Evolutionary conservation across 2,113 vertebrate species (phyloP).

Genomic region (Orthonyx spaldingii): DNA sequence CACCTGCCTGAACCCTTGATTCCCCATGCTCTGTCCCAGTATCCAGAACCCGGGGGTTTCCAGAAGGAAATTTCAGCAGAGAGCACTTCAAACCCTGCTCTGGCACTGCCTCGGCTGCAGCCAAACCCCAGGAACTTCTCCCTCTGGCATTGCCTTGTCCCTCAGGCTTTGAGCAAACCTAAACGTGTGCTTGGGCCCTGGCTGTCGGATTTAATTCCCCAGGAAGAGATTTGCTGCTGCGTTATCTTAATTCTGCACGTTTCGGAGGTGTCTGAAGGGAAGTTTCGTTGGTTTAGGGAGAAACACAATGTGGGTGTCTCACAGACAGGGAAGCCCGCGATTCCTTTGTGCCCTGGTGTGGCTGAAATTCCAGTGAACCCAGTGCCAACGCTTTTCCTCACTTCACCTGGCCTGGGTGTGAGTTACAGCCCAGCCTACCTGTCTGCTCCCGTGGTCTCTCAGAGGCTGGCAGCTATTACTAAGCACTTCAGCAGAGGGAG

Average conservation of each 20-base stretch:
- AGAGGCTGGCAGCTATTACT: neutral
- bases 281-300: neutral
- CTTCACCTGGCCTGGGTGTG: rapidly evolving
- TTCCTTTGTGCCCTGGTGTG: neutral
- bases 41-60: neutral
- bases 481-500: neutral
- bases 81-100: neutral
- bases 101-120: neutral
- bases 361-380: neutral
- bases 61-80: neutral
- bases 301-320: rapidly evolving
- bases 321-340: rapidly evolving
- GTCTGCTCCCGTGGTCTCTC: too few relatives aligned
- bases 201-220: neutral
- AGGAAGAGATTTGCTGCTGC: neutral
- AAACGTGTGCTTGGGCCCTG: rapidly evolving
- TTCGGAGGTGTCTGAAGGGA: neutral
- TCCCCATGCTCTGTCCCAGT: neutral
- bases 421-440: neutral
- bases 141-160: neutral
- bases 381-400: rapidly evolving
- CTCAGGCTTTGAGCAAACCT: neutral
- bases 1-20: neutral
- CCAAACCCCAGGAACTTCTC: neutral
- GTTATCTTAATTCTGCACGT: neutral